These are phyloP conservation scores for Varanus komodoensis DNA, from an alignment of 2,113 vertebrate species.

Conservation along the genomic window DNA sequence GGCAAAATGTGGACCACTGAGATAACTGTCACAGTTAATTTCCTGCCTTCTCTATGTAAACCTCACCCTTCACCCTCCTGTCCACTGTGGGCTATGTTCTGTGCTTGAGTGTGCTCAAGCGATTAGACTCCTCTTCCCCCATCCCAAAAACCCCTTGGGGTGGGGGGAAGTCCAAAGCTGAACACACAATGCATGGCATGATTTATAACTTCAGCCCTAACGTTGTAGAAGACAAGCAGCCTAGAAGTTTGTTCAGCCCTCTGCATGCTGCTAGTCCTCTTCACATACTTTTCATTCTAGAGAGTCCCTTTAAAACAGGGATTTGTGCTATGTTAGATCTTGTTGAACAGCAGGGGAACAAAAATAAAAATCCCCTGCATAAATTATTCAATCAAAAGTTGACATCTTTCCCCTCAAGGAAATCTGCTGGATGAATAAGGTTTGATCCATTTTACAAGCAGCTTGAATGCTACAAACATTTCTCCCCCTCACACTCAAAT, in stretches of 20 bases:
- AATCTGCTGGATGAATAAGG: constrained; percentile 12
- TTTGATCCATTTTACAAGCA: constrained; percentile 39
- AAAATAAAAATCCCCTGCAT: not conserved
- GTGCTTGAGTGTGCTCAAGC: not conserved
- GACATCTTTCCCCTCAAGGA: not conserved
- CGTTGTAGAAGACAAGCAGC: not conserved
- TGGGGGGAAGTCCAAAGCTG: not conserved
- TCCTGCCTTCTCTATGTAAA: constrained; percentile 8
- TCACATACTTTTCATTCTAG: not conserved
- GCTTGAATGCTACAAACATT: constrained; percentile 30
- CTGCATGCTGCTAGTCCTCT: not conserved
- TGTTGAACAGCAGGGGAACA: not conserved
- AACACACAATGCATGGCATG: not conserved
- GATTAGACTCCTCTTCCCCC: not conserved
- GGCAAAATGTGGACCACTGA: constrained; percentile 12
- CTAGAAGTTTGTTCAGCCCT: not conserved
- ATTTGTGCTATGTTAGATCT: constrained; percentile 1
- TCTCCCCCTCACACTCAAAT: not conserved
- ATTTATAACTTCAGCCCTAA: not conserved
- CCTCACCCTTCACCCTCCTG: not conserved
- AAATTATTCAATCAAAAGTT: constrained; percentile 30
- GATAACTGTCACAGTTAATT: constrained; percentile 24
- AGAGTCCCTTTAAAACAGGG: constrained; percentile 11
- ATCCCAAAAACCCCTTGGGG: not conserved
- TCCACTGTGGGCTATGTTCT: not conserved